These are phyloP conservation scores for Lophotriccus pileatus DNA, from an alignment of 2,797 vertebrate genomes.

Conservation along the genomic window DNA sequence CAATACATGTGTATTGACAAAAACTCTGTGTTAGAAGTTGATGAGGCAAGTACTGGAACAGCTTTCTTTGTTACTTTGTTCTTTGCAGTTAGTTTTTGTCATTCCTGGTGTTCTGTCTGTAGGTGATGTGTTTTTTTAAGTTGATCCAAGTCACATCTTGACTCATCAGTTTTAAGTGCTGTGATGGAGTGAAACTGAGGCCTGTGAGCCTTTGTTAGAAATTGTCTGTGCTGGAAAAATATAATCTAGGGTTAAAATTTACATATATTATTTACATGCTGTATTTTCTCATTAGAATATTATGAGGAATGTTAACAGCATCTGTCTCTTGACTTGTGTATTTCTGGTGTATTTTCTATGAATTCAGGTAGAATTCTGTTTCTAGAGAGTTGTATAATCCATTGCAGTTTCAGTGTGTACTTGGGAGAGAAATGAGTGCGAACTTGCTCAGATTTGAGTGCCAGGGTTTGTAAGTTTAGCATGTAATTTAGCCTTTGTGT, in stretches of 20 bases:
- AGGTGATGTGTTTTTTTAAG: not conserved
- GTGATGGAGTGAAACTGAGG: not conserved
- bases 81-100: not conserved
- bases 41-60: not conserved
- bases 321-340: not conserved
- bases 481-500: not conserved
- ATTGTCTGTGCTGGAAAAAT: not conserved
- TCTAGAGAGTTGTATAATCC: not conserved
- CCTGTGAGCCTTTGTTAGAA: not conserved
- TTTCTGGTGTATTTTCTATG: not conserved
- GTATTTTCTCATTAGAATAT: not conserved
- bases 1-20: rapidly evolving
- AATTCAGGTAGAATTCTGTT: not conserved
- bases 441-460: not conserved
- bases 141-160: not conserved
- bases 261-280: not conserved
- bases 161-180: not conserved
- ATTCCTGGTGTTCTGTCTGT: not conserved
- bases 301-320: not conserved
- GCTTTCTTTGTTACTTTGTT: not conserved
- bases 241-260: not conserved
- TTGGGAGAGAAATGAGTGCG: not conserved
- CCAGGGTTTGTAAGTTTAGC: not conserved
- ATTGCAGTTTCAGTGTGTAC: not conserved
- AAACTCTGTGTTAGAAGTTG: not conserved